Evolutionary conservation across 2,797 vertebrate genomes (phyloP), one percentile per base, ranked within the genome.

Genomic region (Anabas testudineus): DNA sequence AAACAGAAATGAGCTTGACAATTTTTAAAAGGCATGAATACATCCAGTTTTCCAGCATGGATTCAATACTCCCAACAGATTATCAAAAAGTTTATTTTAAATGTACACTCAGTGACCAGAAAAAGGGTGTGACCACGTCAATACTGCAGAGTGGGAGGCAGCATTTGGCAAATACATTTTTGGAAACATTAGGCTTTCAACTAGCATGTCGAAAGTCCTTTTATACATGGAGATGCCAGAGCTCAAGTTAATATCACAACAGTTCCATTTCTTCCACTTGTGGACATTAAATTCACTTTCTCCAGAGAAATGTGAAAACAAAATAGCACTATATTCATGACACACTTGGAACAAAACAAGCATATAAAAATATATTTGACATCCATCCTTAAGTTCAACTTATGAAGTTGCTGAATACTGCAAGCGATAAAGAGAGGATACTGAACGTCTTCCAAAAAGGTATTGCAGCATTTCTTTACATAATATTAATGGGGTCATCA

Each of bases 1-100:
- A 67, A 54, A 80, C 69, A 76, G 41, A 80, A 65, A 75, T 39
- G 1, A 74, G 24, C 42, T 59, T 14, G 41, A 80, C 71, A 64
- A 8, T 32, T 71, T 9, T 72, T 43, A 2, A 37, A 73, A 81
- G 81, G 72, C 55, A 58, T 1, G 39, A 39, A 5, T 41, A 41
- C n/a, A 43, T 61, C 76, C 56, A 71, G 47, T 22, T 1, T 5
- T n/a, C n/a, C 30, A n/a, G 7, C 32, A 55, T 1, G 30, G 22
- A 69, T 56, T 55, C 14, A 81, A 46, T 28, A 1, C 15, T 42
- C 5, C 24, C 4, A 39, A 61, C 65, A 49, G 7, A 4, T 36
- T 30, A 34, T n/a, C n/a, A 72, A 64, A 60, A 64, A 0, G 19
- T 22, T 37, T 32, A 26, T 39, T 18, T 46, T 1, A 53, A 22